Conservation (phyloP, 2,888 invertebrate genomes). For the Leucophenga montana region DNA sequence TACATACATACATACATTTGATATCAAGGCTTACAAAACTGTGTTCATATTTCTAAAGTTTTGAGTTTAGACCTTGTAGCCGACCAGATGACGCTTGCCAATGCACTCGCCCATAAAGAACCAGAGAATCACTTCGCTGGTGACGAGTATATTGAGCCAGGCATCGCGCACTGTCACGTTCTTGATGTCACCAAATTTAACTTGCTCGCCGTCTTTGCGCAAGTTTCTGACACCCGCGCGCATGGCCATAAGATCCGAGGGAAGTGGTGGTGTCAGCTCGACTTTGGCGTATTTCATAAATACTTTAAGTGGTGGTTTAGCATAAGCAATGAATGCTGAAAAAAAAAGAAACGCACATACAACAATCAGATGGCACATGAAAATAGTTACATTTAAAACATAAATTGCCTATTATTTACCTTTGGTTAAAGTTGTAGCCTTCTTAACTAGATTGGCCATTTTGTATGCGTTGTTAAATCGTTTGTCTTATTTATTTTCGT, state of each 20-base stretch:
- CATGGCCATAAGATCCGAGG: conserved; percentile 89
- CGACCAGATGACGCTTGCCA: conserved; percentile 92
- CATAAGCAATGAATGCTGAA: conserved; percentile 77
- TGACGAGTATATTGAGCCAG: conserved; percentile 90
- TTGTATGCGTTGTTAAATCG: conserved; percentile 31
- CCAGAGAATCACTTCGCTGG: conserved; percentile 93
- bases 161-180: conserved; percentile 89
- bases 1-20: not conserved
- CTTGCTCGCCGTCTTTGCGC: conserved; percentile 76
- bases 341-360: conserved; percentile 52
- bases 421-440: conserved; percentile 62
- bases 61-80: conserved; percentile 82
- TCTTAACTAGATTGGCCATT: conserved; percentile 69
- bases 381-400: too few relatives aligned
- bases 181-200: conserved; percentile 85
- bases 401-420: conserved; percentile 52
- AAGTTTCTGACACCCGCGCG: conserved; percentile 83
- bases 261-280: conserved; percentile 93
- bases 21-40: too few relatives aligned
- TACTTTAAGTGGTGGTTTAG: conserved; percentile 81
- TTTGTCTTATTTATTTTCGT: too few relatives aligned
- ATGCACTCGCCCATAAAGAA: conserved; percentile 98
- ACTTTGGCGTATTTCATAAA: conserved; percentile 93
- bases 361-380: conserved; percentile 52
- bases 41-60: too few relatives aligned